These are phyloP conservation scores for Ophioninae sp. DNA, from an alignment of 2,888 invertebrate genomes.

Conservation along the genomic window DNA sequence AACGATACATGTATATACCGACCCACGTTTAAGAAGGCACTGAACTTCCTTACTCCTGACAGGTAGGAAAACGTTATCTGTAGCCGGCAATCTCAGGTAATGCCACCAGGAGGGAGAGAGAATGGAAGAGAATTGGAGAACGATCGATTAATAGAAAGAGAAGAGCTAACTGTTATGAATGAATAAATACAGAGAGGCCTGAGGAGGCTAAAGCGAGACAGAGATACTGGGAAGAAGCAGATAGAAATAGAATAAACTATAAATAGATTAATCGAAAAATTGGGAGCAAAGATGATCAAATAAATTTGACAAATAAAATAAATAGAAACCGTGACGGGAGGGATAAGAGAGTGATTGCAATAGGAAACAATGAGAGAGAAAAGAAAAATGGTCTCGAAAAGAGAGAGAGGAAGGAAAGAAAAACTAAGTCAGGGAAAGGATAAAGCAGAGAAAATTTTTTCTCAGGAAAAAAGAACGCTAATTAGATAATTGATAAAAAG, in stretches of 20 bases:
- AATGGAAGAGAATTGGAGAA: not conserved
- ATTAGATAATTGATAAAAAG: too few relatives aligned
- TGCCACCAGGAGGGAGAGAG: conserved; percentile 21
- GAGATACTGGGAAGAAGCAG: not conserved
- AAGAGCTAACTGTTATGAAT: not conserved
- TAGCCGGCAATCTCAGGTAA: conserved; percentile 53
- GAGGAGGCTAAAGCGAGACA: not conserved
- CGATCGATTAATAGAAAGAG: not conserved
- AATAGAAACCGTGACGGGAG: too few relatives aligned
- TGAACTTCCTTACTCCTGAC: conserved; percentile 64
- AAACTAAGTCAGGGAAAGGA: too few relatives aligned
- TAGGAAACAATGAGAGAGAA: too few relatives aligned
- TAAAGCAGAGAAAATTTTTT: too few relatives aligned
- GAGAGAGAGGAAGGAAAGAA: too few relatives aligned
- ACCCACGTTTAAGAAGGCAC: conserved; percentile 10
- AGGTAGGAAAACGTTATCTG: conserved; percentile 58
- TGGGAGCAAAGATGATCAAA: not conserved
- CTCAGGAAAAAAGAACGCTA: too few relatives aligned
- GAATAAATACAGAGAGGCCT: not conserved
- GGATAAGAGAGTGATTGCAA: too few relatives aligned
- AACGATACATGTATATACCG: not conserved
- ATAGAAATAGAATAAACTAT: not conserved
- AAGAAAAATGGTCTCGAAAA: too few relatives aligned
- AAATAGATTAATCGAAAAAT: not conserved
- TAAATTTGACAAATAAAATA: too few relatives aligned